Base-by-base conservation (phyloP, 2,888 invertebrate genomes). In the Cremastinae sp. region DNA sequence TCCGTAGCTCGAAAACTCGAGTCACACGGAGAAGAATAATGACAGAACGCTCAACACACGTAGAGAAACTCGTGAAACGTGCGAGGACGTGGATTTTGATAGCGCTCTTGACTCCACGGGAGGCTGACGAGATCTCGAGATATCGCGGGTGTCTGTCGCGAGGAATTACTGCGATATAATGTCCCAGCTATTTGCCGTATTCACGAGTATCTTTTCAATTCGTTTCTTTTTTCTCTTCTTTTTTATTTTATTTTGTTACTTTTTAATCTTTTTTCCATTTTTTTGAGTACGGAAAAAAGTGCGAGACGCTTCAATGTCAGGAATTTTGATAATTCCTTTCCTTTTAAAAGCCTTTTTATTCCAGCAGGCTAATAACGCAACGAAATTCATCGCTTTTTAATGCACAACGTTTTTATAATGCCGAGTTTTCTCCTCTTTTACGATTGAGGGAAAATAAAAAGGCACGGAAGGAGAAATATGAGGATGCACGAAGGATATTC, bases 281-380 rank as follows among this genome's bases (percentile, higher is more conserved):
- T 2, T 5, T 28, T 5, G 28, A 28, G 28, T 28, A 28, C 28
- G 28, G 2, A 5, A 5, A 5, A 28, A 28, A 28, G 28, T 3
- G 2, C 28, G 35, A 35, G 51, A 39, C 28, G 28, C 41, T 18
- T 68, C 39, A 61, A 68, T 53, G 62, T 22, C 69, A 59, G 14
- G 14, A 35, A 14, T 49, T 59, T 37, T 45, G 53, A 55, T 41
- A 55, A 61, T 70, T 71, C 59, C 41, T 41, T n/a, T 72, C 62
- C 37, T 58, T 66, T 68, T 10, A 43, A 62, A 20, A 49, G 22
- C 49, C n/a, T 55, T 61, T 79, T 80, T 88, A 84, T 88, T 88
- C 86, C 83, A 82, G 84, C 82, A 9, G 85, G 84, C 79, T 83
- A 81, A 85, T 86, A 86, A 87, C 85, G 82, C 82, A 78, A 73